Evolutionary conservation across 2,888 invertebrate genomes (phyloP), one percentile per base, ranked within the genome.

Genomic region (Megastigmus dorsalis): DNA sequence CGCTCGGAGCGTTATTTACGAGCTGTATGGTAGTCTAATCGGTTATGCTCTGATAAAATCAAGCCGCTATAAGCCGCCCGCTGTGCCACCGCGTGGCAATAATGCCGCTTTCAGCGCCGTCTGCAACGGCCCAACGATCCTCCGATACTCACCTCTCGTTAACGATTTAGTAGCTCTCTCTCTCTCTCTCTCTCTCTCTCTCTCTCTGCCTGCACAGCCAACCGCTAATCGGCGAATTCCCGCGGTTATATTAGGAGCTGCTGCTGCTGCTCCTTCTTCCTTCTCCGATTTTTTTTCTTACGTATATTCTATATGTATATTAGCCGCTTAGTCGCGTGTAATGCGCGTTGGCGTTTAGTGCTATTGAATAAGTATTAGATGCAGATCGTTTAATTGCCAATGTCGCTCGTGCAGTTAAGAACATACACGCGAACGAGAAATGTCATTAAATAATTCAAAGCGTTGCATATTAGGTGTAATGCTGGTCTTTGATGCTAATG

Each of bases 31-130:
- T 69, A 68, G 66, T 57, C 66, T 78, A 76, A 78, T 78, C 72
- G 69, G 72, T 75, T 77, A 77, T 67, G 71, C 72, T 63, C 72
- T 66, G 75, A 75, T 75, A 73, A 77, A 60, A 75, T 68, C 67
- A n/a, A n/a, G n/a, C n/a, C n/a, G n/a, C n/a, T n/a, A 71, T 59
- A 55, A 70, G 68, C 55, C 68, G 45, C 67, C 71, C 54, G 69
- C 66, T 69, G 67, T 30, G 73, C 50, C 36, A 33, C 52, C 38
- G 33, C 48, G 60, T 62, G n/a, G n/a, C n/a, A 62, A 59, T 59
- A 65, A 60, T 63, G 71, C n/a, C n/a, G n/a, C 71, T 66, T 66
- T 59, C 72, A 65, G 57, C 70, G 71, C n/a, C n/a, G n/a, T 63
- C 60, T 66, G 50, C 72, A 65, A 50, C 70, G 62, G 63, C 13